Conservation (phyloP, 2,797 vertebrate species). For the Phataginus tricuspis region DNA sequence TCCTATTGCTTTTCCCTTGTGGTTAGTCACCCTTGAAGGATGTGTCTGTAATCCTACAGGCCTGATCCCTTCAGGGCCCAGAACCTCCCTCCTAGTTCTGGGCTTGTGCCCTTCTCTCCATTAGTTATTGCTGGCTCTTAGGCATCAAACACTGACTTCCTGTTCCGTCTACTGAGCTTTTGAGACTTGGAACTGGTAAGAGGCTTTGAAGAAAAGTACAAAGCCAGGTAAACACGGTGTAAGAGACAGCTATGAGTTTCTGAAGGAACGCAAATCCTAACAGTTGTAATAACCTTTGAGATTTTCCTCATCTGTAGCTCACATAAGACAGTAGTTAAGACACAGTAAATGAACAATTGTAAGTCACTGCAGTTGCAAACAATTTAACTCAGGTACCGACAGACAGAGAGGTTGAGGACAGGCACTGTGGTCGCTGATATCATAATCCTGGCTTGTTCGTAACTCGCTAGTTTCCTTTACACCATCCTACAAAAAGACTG, state of each 20-base stretch:
- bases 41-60: not conserved
- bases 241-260: constrained; percentile 39
- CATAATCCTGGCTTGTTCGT: not conserved
- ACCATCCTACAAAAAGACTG: not conserved
- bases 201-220: constrained; percentile 67
- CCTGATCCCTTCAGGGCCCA: constrained; percentile 26
- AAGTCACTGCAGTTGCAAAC: not conserved
- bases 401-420: not conserved
- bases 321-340: constrained; percentile 29
- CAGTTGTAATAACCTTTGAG: constrained; percentile 57
- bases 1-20: not conserved
- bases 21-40: not conserved
- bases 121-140: constrained; percentile 54
- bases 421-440: not conserved
- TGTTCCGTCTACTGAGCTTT: constrained; percentile 54
- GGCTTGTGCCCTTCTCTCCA: constrained; percentile 3
- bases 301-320: constrained; percentile 34
- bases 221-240: constrained; percentile 67
- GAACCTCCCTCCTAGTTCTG: not conserved
- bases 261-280: constrained; percentile 56
- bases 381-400: not conserved
- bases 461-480: not conserved
- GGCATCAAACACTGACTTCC: constrained; percentile 61
- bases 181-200: constrained; percentile 52
- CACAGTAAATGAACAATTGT: not conserved